phyloP scores from a whole-genome alignment of 1,140 invertebrate genomes.

The Dendroctonus ponderosae region DNA sequence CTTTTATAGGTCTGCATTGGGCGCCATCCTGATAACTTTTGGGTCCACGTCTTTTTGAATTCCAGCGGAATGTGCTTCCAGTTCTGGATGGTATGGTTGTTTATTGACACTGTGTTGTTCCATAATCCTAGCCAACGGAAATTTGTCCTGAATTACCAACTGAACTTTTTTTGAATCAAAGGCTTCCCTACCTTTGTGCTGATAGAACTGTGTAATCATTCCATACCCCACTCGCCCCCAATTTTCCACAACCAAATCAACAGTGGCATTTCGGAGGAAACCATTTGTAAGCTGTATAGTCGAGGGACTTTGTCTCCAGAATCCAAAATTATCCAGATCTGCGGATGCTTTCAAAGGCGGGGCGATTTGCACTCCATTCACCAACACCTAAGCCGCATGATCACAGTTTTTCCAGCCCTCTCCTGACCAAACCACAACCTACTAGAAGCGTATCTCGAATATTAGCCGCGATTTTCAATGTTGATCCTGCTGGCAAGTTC shows the following conservation, averaged over 20 bases:
- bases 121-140: conserved; percentile 51
- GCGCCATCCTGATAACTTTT: conserved; percentile 37
- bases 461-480: conserved; percentile 50
- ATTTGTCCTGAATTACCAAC: not conserved
- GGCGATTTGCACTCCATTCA: conserved; percentile 51
- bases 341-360: conserved; percentile 38
- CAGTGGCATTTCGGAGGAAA: conserved; percentile 38
- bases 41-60: conserved; percentile 51
- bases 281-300: conserved; percentile 30
- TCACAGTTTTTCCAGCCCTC: too few species aligned
- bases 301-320: conserved; percentile 50
- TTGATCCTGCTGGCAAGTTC: conserved; percentile 36
- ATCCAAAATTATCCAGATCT: conserved; percentile 52
- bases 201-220: conserved; percentile 48
- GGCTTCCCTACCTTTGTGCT: conserved; percentile 56
- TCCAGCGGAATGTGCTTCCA: conserved; percentile 57
- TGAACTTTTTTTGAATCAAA: not conserved
- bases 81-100: conserved; percentile 46
- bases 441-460: conserved; percentile 58
- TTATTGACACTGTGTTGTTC: conserved; percentile 51
- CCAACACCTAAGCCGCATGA: conserved; percentile 42
- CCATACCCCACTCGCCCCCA: conserved; percentile 60
- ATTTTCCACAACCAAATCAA: conserved; percentile 63
- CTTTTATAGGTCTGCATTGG: conserved; percentile 14
- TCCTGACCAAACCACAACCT: conserved; percentile 1